Evolutionary conservation across 2,797 vertebrate species (phyloP).

Genomic region (Melanotaenia maccullochi): DNA sequence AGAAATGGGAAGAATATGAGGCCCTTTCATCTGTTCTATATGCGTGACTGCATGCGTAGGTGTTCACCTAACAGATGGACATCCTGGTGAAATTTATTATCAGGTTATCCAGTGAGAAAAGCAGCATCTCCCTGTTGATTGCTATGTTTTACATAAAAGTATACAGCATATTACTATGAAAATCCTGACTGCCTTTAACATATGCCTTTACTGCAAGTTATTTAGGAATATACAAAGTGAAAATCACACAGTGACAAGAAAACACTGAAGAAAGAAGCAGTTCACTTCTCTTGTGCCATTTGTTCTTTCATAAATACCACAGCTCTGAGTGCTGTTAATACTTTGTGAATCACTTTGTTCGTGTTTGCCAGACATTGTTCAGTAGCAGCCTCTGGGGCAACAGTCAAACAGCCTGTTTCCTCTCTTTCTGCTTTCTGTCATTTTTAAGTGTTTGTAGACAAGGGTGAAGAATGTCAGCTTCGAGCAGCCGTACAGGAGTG

Average conservation of each 20-base stretch:
- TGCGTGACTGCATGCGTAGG: constrained; percentile 47
- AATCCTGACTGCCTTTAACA: constrained; percentile 37
- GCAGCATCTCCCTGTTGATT: constrained; percentile 63
- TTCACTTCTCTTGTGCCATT: constrained; percentile 49
- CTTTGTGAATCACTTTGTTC: constrained; percentile 71
- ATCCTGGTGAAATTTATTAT: constrained; percentile 75
- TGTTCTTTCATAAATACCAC: constrained; percentile 57
- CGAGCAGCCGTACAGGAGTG: constrained; percentile 52
- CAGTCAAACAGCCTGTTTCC: constrained; percentile 65
- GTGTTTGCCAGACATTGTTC: constrained; percentile 63
- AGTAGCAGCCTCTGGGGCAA: constrained; percentile 67
- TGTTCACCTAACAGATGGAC: constrained; percentile 74
- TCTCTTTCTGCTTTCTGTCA: constrained; percentile 70
- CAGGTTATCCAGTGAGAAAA: constrained; percentile 73
- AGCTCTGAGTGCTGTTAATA: constrained; percentile 57
- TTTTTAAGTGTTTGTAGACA: constrained; percentile 69
- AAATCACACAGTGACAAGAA: constrained; percentile 48
- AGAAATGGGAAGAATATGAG: constrained; percentile 30
- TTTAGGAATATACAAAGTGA: constrained; percentile 14
- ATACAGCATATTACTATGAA: constrained; percentile 44
- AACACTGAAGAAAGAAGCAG: constrained; percentile 5
- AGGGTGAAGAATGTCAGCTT: constrained; percentile 66
- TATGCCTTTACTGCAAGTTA: constrained; percentile 51
- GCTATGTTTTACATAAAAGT: constrained; percentile 69
- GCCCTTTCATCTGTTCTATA: constrained; percentile 49